Conservation (phyloP, 2,113 vertebrate species). For the Catharus fuscescens region DNA sequence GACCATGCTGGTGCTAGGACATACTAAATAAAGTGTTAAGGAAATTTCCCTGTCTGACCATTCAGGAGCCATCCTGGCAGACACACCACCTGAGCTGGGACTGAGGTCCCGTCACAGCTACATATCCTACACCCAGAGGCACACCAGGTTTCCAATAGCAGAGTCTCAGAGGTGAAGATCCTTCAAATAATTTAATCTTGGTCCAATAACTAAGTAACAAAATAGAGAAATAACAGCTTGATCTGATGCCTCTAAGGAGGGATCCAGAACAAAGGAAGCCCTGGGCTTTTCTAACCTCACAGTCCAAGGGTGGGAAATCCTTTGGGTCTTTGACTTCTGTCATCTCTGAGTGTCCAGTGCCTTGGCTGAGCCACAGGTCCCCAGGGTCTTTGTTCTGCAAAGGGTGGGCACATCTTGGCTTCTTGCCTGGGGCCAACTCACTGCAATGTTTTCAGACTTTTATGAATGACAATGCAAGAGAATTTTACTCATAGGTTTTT, state of each 20-base stretch:
- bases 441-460: neutral
- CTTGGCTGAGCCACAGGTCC: accelerated
- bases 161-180: neutral
- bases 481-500: neutral
- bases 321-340: neutral
- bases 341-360: accelerated
- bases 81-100: too few relatives aligned
- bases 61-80: neutral
- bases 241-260: neutral
- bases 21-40: too few relatives aligned
- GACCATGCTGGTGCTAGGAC: accelerated
- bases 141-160: neutral
- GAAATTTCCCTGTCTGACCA: neutral
- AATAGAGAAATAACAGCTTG: neutral
- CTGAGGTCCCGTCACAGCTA: accelerated
- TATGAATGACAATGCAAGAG: neutral
- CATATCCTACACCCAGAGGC: neutral
- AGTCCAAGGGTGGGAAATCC: neutral
- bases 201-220: neutral
- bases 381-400: accelerated
- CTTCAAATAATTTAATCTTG: neutral
- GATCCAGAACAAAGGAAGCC: neutral
- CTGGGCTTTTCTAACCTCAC: neutral
- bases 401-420: accelerated
- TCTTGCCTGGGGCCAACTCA: neutral